These are phyloP conservation scores for Acromyrmex echinatior DNA, from an alignment of 1,140 invertebrate genomes.

Conservation along the genomic window DNA sequence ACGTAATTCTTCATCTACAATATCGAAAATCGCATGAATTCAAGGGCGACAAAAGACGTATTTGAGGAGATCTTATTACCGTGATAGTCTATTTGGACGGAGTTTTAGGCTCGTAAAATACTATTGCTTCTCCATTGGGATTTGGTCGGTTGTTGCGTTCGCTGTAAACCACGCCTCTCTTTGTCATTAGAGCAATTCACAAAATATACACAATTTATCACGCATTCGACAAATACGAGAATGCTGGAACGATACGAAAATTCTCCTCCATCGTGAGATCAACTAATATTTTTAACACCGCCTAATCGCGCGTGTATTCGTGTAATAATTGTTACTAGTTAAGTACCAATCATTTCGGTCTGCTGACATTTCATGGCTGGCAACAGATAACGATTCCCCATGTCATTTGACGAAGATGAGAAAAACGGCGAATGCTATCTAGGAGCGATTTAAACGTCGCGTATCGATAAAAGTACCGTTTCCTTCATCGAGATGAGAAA, in stretches of 20 bases:
- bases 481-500: conserved; percentile 4
- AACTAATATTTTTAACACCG: conserved; percentile 22
- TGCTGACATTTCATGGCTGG: neutral
- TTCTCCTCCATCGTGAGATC: neutral
- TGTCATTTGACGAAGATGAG: neutral
- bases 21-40: conserved; percentile 32
- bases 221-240: neutral
- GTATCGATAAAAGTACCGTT: conserved; percentile 48
- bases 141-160: conserved; percentile 10
- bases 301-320: conserved; percentile 9
- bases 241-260: neutral
- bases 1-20: neutral
- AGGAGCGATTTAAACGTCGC: neutral
- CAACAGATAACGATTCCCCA: conserved; percentile 20
- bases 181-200: conserved; percentile 18
- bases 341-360: conserved; percentile 26
- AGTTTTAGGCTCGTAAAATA: conserved; percentile 41
- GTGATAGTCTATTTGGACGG: conserved; percentile 39
- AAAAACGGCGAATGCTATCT: conserved; percentile 25
- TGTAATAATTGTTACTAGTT: conserved; percentile 1
- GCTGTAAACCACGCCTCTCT: conserved; percentile 19
- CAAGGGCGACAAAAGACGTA: neutral
- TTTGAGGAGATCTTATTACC: conserved; percentile 9
- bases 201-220: conserved; percentile 19
- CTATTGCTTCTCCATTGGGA: neutral